Conservation (phyloP, 2,888 invertebrate genomes). For the Agrotis segetum region DNA sequence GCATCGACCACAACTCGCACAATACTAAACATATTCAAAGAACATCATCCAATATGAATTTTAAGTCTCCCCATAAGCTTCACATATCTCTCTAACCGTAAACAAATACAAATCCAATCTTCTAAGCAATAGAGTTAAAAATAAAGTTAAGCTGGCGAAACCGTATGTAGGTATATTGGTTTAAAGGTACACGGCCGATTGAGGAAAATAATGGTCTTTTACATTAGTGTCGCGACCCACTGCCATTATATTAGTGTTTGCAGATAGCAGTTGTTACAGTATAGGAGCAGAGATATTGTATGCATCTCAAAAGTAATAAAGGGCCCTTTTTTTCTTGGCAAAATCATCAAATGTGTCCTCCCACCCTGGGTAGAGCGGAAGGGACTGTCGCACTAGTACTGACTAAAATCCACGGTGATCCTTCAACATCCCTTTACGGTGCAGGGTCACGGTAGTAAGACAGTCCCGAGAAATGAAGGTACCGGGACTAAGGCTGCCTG, state of each 20-base stretch:
- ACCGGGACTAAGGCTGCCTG: too few species aligned
- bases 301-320: too few species aligned
- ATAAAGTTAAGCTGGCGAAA: slow-evolving; percentile 16
- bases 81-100: slow-evolving; percentile 3
- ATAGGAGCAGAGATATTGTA: too few species aligned
- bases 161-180: slow-evolving; percentile 26
- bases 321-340: too few species aligned
- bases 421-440: too few species aligned
- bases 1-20: slow-evolving; percentile 29
- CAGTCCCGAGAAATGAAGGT: too few species aligned
- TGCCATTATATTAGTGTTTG: slow-evolving; percentile 21
- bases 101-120: slow-evolving; percentile 4
- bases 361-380: too few species aligned
- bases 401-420: too few species aligned
- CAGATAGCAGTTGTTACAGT: not conserved
- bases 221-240: slow-evolving; percentile 48
- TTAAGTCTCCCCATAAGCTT: slow-evolving; percentile 29
- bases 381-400: too few species aligned
- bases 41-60: slow-evolving; percentile 41
- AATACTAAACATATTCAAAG: slow-evolving; percentile 37
- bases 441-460: too few species aligned
- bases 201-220: slow-evolving; percentile 36
- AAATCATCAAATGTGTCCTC: too few species aligned
- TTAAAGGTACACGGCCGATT: slow-evolving; percentile 26
- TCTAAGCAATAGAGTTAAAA: not conserved